Evolutionary conservation across 2,888 invertebrate genomes (phyloP).

Genomic region (Hydroisotoma schaefferi): DNA sequence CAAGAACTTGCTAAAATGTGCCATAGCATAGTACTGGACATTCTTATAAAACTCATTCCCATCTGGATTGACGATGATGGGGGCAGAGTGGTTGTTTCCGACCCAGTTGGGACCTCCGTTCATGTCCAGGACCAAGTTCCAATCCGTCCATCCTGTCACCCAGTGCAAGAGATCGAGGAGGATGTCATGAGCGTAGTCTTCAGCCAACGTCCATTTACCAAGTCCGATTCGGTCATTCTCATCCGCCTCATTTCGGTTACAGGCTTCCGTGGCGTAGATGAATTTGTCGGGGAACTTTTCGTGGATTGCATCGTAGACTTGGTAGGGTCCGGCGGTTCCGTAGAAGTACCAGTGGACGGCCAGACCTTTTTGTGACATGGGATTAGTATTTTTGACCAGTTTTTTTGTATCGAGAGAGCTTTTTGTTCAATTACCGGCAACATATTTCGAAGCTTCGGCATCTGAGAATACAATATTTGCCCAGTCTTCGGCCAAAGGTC

Average conservation of each 20-base stretch:
- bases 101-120: constrained; percentile 71
- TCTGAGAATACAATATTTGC: constrained; percentile 45
- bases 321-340: constrained; percentile 57
- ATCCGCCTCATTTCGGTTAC: constrained; percentile 55
- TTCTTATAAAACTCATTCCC: constrained; percentile 78
- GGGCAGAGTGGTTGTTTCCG: constrained; percentile 72
- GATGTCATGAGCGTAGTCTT: constrained; percentile 42
- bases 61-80: constrained; percentile 63
- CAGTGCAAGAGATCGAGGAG: constrained; percentile 52
- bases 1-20: constrained; percentile 69
- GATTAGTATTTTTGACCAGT: neutral
- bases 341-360: constrained; percentile 83
- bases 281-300: constrained; percentile 54
- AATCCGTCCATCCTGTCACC: constrained; percentile 81
- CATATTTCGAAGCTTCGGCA: constrained; percentile 40
- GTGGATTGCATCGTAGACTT: constrained; percentile 43
- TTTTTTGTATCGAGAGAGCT: constrained; percentile 51
- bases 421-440: constrained; percentile 45
- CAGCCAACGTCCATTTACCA: constrained; percentile 36
- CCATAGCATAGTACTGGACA: constrained; percentile 73
- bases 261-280: constrained; percentile 57
- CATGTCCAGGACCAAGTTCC: constrained; percentile 76
- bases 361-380: constrained; percentile 59
- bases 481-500: constrained; percentile 46
- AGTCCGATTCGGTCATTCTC: constrained; percentile 31